Evolutionary conservation across 1,140 invertebrate genomes (phyloP).

Genomic region (Adelges cooleyi): DNA sequence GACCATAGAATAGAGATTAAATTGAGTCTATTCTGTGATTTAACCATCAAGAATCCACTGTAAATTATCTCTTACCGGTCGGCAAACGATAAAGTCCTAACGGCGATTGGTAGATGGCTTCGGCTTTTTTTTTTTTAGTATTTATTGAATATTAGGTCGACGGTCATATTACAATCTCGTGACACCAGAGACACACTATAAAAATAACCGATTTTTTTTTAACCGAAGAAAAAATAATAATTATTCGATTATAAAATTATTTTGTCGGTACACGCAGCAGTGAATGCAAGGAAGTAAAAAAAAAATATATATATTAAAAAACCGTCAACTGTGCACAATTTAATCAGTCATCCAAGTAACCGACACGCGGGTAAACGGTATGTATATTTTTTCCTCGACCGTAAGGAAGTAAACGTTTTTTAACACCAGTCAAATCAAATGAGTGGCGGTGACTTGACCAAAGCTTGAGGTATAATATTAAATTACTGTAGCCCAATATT

Average conservation of each 20-base stretch:
- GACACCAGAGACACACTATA: too few species aligned
- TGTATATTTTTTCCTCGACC: not conserved
- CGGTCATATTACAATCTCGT: not conserved
- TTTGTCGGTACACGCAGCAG: not conserved
- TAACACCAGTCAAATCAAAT: not conserved
- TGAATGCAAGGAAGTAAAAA: not conserved
- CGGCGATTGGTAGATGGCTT: too few species aligned
- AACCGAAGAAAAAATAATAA: not conserved
- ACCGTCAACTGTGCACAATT: constrained; percentile 22
- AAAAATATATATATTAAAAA: not conserved
- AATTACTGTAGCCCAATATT: too few species aligned
- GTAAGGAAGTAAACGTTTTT: not conserved
- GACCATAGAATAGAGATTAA: too few species aligned
- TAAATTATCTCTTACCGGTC: too few species aligned
- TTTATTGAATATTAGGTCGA: too few species aligned
- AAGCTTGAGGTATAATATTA: too few species aligned
- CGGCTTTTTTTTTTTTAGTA: too few species aligned
- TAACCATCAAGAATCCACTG: too few species aligned
- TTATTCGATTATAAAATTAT: not conserved
- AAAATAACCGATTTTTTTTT: not conserved
- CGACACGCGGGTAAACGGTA: not conserved
- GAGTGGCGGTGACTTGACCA: too few species aligned
- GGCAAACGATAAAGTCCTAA: too few species aligned
- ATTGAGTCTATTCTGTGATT: too few species aligned
- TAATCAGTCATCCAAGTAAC: constrained; percentile 13